These are phyloP conservation scores for Dromiciops gliroides DNA, from an alignment of 2,113 vertebrate genomes.

Conservation along the genomic window DNA sequence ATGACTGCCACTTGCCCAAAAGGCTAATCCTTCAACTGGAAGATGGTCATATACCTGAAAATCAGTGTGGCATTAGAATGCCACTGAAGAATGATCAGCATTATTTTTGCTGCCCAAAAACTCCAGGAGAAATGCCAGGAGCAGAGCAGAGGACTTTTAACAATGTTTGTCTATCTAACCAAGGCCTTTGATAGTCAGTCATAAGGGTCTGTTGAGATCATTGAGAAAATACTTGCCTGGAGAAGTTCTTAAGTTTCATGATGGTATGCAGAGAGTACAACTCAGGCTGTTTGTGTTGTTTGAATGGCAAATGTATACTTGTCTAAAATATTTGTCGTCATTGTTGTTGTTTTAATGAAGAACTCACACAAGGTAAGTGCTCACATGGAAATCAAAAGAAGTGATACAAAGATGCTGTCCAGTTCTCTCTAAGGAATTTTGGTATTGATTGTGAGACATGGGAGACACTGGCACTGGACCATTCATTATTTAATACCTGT, in stretches of 20 bases:
- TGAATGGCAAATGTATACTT: not conserved
- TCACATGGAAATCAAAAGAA: not conserved
- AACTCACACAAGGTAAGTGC: not conserved
- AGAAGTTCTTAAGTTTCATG: not conserved
- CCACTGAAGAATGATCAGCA: not conserved
- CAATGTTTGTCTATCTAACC: not conserved
- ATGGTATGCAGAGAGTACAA: too few species aligned
- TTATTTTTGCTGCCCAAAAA: not conserved
- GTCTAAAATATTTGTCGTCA: not conserved
- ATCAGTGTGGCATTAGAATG: not conserved
- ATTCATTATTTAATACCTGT: not conserved
- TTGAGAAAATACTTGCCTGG: not conserved
- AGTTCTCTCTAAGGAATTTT: not conserved
- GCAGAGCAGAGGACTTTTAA: not conserved
- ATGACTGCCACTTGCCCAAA: not conserved
- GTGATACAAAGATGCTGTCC: not conserved
- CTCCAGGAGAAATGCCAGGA: not conserved
- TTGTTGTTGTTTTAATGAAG: too few species aligned
- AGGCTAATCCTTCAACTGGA: not conserved
- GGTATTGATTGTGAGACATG: not conserved
- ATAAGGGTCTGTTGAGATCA: not conserved
- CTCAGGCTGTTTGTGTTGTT: not conserved
- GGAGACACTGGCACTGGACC: not conserved
- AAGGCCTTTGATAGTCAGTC: too few species aligned
- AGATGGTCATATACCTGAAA: not conserved